Evolutionary conservation across 2,113 vertebrate genomes (phyloP).

Genomic region (Saguinus imperator): DNA sequence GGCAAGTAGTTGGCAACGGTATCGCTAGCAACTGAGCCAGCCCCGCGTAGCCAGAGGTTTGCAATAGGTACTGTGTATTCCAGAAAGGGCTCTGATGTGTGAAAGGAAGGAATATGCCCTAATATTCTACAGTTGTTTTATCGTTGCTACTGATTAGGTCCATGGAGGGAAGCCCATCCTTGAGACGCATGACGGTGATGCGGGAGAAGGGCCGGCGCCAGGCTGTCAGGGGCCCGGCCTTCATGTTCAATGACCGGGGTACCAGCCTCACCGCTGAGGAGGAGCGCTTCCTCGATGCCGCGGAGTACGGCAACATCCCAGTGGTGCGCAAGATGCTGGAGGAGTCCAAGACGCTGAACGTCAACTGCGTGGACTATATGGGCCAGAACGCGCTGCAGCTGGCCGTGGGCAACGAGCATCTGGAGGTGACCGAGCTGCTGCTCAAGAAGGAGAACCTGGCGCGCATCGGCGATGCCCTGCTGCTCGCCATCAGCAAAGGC

Average conservation of each 20-base stretch:
- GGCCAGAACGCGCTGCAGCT: conserved; percentile 91
- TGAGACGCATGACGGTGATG: conserved; percentile 85
- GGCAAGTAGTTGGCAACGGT: too few species aligned
- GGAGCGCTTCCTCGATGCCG: conserved; percentile 90
- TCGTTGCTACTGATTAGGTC: conserved; percentile 76
- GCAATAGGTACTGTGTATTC: background rate
- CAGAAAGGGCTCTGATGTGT: accelerated
- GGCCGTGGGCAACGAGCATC: conserved; percentile 91
- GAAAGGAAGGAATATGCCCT: accelerated
- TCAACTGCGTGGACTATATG: conserved; percentile 92
- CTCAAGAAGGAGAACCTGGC: conserved; percentile 92
- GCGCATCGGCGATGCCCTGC: conserved; percentile 91
- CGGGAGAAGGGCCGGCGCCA: conserved; percentile 91
- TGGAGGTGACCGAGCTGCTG: conserved; percentile 90
- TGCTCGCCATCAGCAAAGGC: conserved; percentile 93
- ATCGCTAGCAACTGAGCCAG: background rate
- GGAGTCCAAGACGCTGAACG: conserved; percentile 88
- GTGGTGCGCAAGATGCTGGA: conserved; percentile 94
- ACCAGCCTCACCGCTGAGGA: conserved; percentile 89
- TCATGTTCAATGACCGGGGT: conserved; percentile 91
- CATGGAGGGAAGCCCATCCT: conserved; percentile 83
- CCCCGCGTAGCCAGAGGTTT: background rate
- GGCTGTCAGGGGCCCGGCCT: conserved; percentile 89
- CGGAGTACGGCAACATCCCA: conserved; percentile 93
- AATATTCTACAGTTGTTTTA: background rate